Conservation (phyloP, 2,888 invertebrate species). For the Cinara cedri region DNA sequence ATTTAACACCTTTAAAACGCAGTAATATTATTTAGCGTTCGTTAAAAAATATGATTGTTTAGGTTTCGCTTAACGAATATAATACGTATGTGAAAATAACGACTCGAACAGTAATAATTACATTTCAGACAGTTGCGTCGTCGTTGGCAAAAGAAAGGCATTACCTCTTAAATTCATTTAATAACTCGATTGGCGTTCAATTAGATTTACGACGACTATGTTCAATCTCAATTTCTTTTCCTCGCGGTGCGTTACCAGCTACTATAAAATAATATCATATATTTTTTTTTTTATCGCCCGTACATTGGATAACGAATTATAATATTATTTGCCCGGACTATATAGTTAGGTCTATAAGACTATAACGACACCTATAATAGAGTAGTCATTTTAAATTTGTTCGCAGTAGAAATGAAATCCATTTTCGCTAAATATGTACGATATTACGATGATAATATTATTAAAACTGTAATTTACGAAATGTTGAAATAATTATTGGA, state of each 20-base stretch:
- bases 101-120: not conserved
- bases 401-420: not conserved
- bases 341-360: too few relatives aligned
- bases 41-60: not conserved
- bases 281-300: too few relatives aligned
- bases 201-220: not conserved
- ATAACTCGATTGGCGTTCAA: conserved; percentile 21
- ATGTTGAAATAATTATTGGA: not conserved
- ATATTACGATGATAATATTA: too few relatives aligned
- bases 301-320: too few relatives aligned
- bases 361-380: too few relatives aligned
- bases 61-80: not conserved
- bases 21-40: not conserved
- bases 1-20: not conserved
- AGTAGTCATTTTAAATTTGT: too few relatives aligned
- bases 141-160: not conserved
- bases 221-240: conserved; percentile 8
- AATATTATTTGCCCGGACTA: too few relatives aligned
- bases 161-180: too few relatives aligned
- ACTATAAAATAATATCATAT: too few relatives aligned
- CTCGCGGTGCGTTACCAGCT: not conserved
- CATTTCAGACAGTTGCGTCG: conserved; percentile 5
- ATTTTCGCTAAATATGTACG: not conserved
- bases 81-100: not conserved
- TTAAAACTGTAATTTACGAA: not conserved